phyloP scores from a whole-genome alignment of 2,113 vertebrate genomes.

The Burhinus bistriatus region DNA sequence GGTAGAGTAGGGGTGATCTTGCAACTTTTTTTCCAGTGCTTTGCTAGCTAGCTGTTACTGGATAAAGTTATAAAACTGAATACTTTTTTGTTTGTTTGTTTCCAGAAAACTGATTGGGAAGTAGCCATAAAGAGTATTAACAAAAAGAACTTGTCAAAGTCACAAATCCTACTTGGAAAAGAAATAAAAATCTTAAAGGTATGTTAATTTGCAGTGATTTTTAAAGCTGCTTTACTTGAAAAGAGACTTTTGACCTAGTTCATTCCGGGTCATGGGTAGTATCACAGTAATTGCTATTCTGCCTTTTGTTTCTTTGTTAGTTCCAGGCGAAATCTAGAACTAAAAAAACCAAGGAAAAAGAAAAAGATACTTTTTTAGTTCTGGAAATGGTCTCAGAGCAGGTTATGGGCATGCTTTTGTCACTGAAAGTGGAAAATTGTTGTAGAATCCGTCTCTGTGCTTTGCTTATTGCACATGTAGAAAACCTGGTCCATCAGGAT shows the following conservation, averaged over 20 bases:
- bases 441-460: background rate
- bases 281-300: background rate
- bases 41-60: background rate
- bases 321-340: background rate
- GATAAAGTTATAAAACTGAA: background rate
- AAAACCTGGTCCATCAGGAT: background rate
- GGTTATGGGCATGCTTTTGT: background rate
- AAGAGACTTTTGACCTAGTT: slow-evolving; percentile 32
- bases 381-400: background rate
- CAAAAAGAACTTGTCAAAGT: slow-evolving; percentile 98
- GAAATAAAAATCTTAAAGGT: slow-evolving; percentile 99
- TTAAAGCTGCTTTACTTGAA: slow-evolving; percentile 32
- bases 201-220: slow-evolving; percentile 53
- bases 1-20: background rate
- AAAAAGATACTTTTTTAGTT: background rate
- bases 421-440: background rate
- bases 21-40: background rate
- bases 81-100: background rate
- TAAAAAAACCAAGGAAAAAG: background rate
- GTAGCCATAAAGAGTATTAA: slow-evolving; percentile 99
- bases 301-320: background rate
- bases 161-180: slow-evolving; percentile 97
- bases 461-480: background rate
- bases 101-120: slow-evolving; percentile 95
- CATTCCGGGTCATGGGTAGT: background rate